These are phyloP conservation scores for Mirounga angustirostris DNA, from an alignment of 2,113 vertebrate genomes.

Conservation along the genomic window DNA sequence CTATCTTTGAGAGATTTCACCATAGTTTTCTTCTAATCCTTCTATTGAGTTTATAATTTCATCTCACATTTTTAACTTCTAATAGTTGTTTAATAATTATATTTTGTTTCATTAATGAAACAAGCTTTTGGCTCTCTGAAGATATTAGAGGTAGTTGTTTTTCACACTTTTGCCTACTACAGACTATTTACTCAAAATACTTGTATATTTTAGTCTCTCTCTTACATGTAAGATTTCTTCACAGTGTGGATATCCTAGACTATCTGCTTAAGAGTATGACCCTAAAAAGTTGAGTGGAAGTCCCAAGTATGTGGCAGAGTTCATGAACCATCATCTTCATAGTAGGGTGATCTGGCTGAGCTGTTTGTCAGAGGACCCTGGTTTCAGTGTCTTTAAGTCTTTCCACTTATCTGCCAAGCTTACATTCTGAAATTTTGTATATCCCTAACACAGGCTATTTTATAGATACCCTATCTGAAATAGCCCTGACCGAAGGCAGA, in stretches of 20 bases:
- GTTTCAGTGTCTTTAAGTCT: not conserved
- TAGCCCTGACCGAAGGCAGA: not conserved
- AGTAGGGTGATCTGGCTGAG: not conserved
- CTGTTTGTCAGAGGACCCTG: not conserved
- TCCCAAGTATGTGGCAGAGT: not conserved
- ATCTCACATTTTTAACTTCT: not conserved
- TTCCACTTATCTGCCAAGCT: not conserved
- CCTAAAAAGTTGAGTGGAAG: not conserved
- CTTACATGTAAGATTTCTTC: not conserved
- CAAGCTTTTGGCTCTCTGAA: not conserved
- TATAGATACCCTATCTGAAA: not conserved
- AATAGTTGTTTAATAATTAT: not conserved
- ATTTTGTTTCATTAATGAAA: not conserved
- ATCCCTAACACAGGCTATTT: not conserved
- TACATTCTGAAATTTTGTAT: not conserved
- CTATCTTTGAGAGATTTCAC: not conserved
- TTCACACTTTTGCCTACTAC: not conserved
- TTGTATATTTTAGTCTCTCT: not conserved
- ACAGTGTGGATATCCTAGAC: not conserved
- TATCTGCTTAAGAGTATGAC: not conserved
- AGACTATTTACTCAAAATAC: not conserved
- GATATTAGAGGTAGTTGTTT: not conserved
- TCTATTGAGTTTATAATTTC: not conserved
- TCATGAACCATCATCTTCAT: not conserved
- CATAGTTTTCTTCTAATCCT: not conserved